A percentile compares a stretch with the other conserved stretches of the same genome.
These are phyloP conservation scores for Bucorvus abyssinicus DNA, from an alignment of 2,797 vertebrate genomes.

Conservation along the genomic window DNA sequence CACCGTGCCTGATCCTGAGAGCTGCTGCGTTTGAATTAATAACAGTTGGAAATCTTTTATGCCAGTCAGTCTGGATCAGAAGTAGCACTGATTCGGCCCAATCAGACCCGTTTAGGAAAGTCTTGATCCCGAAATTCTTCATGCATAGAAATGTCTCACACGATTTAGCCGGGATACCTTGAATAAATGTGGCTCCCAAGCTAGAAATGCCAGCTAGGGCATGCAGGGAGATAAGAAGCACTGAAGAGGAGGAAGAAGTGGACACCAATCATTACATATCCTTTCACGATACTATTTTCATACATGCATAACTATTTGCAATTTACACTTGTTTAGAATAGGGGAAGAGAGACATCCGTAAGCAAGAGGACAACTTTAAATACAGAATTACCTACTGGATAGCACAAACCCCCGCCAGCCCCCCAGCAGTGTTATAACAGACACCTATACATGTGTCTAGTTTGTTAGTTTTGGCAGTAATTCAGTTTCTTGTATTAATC, in stretches of 20 bases:
- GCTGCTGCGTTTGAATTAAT: slow-evolving; percentile 7
- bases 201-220: neutral
- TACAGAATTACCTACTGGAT: neutral
- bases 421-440: neutral
- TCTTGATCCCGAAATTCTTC: neutral
- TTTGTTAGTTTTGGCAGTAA: neutral
- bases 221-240: neutral
- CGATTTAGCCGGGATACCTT: neutral
- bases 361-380: neutral
- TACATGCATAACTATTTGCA: neutral
- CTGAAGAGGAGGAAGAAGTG: neutral
- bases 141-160: neutral
- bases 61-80: neutral
- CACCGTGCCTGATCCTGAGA: neutral
- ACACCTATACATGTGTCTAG: neutral
- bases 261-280: neutral
- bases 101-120: neutral
- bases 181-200: neutral
- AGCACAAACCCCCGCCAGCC: neutral
- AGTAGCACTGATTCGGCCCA: neutral
- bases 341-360: neutral
- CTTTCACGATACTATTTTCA: neutral
- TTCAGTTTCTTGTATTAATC: neutral
- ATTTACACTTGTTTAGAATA: neutral
- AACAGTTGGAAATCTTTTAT: neutral